Evolutionary conservation across 2,113 vertebrate species (phyloP).

Genomic region (Myotis lucifugus): DNA sequence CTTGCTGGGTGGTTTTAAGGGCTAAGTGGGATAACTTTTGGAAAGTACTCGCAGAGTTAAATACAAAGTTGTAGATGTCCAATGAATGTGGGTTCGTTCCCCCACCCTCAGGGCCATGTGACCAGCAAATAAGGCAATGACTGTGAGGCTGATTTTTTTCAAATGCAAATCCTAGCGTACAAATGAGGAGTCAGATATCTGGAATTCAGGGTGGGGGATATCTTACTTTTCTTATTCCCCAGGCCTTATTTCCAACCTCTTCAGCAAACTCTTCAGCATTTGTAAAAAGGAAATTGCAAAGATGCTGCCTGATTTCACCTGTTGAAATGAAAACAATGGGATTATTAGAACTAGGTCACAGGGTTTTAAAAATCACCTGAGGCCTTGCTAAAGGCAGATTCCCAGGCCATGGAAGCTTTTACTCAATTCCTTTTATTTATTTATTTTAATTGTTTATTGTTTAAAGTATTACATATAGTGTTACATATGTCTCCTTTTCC

Average conservation of each 20-base stretch:
- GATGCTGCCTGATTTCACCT: conserved; percentile 91
- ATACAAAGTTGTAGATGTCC: not conserved
- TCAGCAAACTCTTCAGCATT: conserved; percentile 89
- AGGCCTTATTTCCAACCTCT: conserved; percentile 87
- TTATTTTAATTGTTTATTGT: no score
- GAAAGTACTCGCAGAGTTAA: not conserved
- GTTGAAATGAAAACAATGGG: conserved; percentile 56
- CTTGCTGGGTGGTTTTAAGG: not conserved
- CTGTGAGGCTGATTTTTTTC: conserved; percentile 32
- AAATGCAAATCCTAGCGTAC: not conserved
- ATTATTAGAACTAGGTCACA: conserved; percentile 1
- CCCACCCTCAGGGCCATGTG: not conserved
- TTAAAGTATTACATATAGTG: no score
- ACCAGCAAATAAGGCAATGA: not conserved
- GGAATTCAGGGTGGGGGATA: not conserved
- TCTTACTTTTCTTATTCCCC: conserved; percentile 88
- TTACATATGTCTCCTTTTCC: no score
- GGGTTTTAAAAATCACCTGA: not conserved
- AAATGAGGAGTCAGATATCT: not conserved
- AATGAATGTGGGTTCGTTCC: not conserved
- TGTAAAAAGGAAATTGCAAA: conserved; percentile 91
- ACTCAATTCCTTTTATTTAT: not conserved
- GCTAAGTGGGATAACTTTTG: not conserved
- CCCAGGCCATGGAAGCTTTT: not conserved
- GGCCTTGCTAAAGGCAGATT: not conserved